Evolutionary conservation across 2,797 vertebrate genomes (phyloP).

Genomic region (Lepidocolaptes lacrymiger): DNA sequence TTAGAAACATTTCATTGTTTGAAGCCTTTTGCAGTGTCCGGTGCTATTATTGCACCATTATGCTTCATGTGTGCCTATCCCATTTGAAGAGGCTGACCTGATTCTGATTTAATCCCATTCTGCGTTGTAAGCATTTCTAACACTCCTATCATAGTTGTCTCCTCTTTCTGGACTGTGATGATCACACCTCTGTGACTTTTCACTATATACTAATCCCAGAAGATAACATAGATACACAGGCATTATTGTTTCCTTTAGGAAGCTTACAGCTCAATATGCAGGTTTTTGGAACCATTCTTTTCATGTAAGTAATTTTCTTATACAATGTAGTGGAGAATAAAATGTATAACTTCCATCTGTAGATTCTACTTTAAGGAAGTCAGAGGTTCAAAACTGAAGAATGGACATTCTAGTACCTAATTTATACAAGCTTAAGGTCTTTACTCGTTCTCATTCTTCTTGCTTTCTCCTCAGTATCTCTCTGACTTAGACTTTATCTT

Average conservation of each 20-base stretch:
- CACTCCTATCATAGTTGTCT: neutral
- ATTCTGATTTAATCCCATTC: neutral
- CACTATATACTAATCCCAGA: neutral
- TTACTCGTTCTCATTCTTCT: neutral
- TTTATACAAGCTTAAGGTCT: neutral
- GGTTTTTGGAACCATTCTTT: neutral
- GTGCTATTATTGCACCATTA: neutral
- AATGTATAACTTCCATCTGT: neutral
- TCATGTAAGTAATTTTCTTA: neutral
- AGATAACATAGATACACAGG: neutral
- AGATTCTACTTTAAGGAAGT: neutral
- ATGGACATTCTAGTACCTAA: neutral
- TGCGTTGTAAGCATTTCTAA: neutral
- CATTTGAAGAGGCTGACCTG: neutral
- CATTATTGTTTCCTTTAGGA: neutral
- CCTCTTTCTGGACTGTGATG: neutral
- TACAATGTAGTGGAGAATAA: neutral
- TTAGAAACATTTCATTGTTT: neutral
- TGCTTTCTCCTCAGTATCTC: neutral
- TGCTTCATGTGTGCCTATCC: neutral
- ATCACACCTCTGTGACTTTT: neutral
- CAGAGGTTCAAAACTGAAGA: neutral
- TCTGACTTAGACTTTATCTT: neutral
- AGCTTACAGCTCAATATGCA: neutral
- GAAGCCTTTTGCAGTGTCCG: neutral